Percentiles rank a stretch among this genome's conserved stretches.
phyloP scores from a whole-genome alignment of 2,797 vertebrate species.

The Helicolenus hilgendorfi region DNA sequence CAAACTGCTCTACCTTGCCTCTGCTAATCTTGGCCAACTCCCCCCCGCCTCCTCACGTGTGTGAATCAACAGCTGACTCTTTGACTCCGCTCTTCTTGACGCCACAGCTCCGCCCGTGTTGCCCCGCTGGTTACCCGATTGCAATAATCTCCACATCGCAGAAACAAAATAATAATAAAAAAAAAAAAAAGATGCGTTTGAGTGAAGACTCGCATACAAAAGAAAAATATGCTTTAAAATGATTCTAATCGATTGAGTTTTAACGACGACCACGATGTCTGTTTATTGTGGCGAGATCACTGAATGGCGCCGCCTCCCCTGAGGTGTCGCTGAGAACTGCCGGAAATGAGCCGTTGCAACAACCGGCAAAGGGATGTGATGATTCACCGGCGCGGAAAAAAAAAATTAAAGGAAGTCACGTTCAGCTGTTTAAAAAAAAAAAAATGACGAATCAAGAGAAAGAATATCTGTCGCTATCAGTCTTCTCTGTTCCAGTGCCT shows the following conservation, averaged over 20 bases:
- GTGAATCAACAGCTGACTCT: slow-evolving; percentile 70
- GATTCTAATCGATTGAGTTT: slow-evolving; percentile 48
- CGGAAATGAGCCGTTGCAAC: slow-evolving; percentile 21
- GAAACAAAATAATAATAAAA: slow-evolving; percentile 8
- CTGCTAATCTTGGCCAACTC: slow-evolving; percentile 69
- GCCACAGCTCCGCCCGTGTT: slow-evolving; percentile 14
- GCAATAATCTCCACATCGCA: slow-evolving; percentile 68
- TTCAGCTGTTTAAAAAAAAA: slow-evolving; percentile 39
- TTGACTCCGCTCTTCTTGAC: slow-evolving; percentile 23
- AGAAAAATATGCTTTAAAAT: slow-evolving; percentile 64
- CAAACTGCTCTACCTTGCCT: slow-evolving; percentile 80
- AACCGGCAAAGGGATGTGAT: neutral
- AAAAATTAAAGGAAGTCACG: neutral
- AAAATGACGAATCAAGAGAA: slow-evolving; percentile 43
- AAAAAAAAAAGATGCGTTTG: neutral
- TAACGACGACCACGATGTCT: slow-evolving; percentile 34
- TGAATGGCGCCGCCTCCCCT: neutral
- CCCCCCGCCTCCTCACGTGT: neutral
- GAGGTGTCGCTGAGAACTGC: slow-evolving; percentile 21
- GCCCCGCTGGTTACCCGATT: slow-evolving; percentile 30
- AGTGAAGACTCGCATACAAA: slow-evolving; percentile 52
- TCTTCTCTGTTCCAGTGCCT: slow-evolving; percentile 83
- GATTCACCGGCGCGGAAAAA: neutral
- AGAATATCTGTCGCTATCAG: slow-evolving; percentile 55
- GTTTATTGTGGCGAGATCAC: slow-evolving; percentile 11